Evolutionary conservation across 2,888 invertebrate species (phyloP), one percentile per base, ranked within the genome.

Genomic region (Tridacna gigas): DNA sequence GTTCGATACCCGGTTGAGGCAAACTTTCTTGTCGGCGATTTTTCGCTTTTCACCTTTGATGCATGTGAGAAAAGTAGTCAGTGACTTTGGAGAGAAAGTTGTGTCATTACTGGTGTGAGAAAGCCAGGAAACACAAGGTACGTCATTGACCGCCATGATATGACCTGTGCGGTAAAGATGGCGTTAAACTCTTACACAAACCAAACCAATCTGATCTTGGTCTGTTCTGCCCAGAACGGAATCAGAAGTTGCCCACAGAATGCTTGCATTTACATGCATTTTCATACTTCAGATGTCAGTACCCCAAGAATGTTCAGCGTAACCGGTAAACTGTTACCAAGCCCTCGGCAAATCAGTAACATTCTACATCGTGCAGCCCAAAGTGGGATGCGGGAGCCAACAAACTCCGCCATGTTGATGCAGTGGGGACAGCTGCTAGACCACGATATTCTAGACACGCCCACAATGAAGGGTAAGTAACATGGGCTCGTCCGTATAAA

Each of bases 341-440:
- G 89, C 77, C 80, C 90, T 5, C 80, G 91, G n/a, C 60, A 84
- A 12, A 83, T 91, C 66, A 91, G 91, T 67, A 89, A 88, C 60
- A 61, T 81, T 7, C 75, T 91, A 47, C 91, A 91, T 75, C 81
- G 82, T 22, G 18, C 84, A 0, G 83, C 71, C 3, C 74, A 71
- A 51, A 84, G 80, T 66, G 79, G 84, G 25, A 9, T 85, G 22
- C 63, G 75, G 15, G 85, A 84, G 37, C 79, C 73, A 20, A 48
- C 51, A 4, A 60, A 86, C 13, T 73, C 86, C 0, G 84, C 77
- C 7, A 65, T 86, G 74, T 51, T 84, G 0, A 86, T 89, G 87
- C 88, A 88, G 65, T 89, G 84, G 79, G 89, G 88, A 61, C 89
- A 89, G 74, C 67, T 84, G 7, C 63, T 87, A n/a, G 86, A 83